Evolutionary conservation across 2,888 invertebrate genomes (phyloP).

Genomic region (Ectobius pallidus): DNA sequence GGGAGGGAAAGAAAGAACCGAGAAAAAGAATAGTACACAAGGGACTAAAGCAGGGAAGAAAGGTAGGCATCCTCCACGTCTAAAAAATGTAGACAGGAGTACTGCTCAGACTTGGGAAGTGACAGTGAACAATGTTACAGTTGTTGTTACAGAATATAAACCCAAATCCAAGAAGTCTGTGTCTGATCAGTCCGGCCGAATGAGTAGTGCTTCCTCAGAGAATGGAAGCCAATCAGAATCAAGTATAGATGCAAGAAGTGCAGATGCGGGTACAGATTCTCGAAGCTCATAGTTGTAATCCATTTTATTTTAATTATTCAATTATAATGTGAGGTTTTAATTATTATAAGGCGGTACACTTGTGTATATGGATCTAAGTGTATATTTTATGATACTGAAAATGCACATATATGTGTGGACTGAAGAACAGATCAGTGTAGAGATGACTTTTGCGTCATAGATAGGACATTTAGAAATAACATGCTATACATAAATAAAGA

Average conservation of each 20-base stretch:
- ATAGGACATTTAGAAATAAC: too few species aligned
- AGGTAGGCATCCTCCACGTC: constrained; percentile 64
- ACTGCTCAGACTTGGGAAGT: constrained; percentile 93
- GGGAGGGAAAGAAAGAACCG: constrained; percentile 49
- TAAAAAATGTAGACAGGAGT: constrained; percentile 92
- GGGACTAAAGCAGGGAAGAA: constrained; percentile 51
- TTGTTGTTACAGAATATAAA: constrained; percentile 95
- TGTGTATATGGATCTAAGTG: neutral
- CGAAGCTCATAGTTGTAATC: constrained; percentile 55
- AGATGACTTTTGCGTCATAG: too few species aligned
- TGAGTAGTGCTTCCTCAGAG: constrained; percentile 58
- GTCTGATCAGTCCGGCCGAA: constrained; percentile 55
- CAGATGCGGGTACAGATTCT: constrained; percentile 56
- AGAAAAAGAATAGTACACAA: constrained; percentile 48
- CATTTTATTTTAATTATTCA: constrained; percentile 47
- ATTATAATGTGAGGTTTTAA: too few species aligned
- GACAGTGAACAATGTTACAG: constrained; percentile 96
- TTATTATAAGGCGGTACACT: too few species aligned
- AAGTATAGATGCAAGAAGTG: constrained; percentile 57
- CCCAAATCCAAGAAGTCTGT: constrained; percentile 63
- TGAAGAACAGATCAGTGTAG: neutral
- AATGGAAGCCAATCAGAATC: constrained; percentile 59
- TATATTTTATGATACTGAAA: neutral
- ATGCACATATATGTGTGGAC: neutral
- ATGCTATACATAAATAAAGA: too few species aligned